Base-by-base conservation (phyloP, 1,140 invertebrate species). In the Zaprionus kolodkinae region DNA sequence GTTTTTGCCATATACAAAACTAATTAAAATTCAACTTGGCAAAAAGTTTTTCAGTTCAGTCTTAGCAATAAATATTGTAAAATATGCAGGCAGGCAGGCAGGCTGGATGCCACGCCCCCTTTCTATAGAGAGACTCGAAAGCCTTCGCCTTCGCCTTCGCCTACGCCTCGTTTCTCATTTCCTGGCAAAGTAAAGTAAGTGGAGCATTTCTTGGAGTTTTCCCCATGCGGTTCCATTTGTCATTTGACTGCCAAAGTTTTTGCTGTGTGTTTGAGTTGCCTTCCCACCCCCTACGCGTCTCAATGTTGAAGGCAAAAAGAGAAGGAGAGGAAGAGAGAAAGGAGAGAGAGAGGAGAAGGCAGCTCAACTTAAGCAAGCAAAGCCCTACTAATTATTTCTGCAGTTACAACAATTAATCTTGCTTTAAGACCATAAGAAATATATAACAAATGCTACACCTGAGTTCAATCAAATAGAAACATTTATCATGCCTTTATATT, bases 1-100 rank as follows among this genome's bases (percentile, higher is more conserved):
- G 55, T 75, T 78, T 63, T 81, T 56, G 76, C 82, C 82, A 86
- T 82, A 79, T 80, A 87, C 78, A 74, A 85, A 89, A 89, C 85
- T 89, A 89, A 89, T 89, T 89, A 89, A 89, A 89, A 89, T 89
- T 89, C 85, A 89, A 89, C 81, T 89, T 79, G 81, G 85, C 81
- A 81, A 89, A 89, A 89, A 89, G 86, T 89, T 89, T 88, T 79
- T 57, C 17, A 45, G 78, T 79, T 57, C 17, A 45, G 78, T 66
- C 86, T 89, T 81, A 89, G 85, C 85, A 89, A 89, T 89, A 89
- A 89, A 89, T 89, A 85, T 85, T 89, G 76, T 89, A 79, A 85
- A 89, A 81, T 85, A 89, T 88, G 85, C 79, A 81, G 59, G 59
- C 45, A 40, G 12, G 5, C 38, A 40, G 66, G 60, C 79, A 69